Conservation (phyloP, 2,113 vertebrate genomes). For the Empidonax traillii region DNA sequence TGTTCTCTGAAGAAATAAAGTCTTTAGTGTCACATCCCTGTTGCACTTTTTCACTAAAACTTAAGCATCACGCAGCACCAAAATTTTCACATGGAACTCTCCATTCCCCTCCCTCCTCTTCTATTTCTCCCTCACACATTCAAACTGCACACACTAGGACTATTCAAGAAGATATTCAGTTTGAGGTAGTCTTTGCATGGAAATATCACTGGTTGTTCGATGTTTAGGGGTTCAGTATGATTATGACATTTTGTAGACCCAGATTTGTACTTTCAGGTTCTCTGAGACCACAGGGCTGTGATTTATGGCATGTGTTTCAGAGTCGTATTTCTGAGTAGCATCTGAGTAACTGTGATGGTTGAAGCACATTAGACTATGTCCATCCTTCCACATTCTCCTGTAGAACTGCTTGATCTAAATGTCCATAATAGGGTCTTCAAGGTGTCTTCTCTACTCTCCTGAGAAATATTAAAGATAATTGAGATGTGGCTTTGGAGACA, state of each 20-base stretch:
- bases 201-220: background rate
- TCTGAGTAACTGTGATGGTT: background rate
- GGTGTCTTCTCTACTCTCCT: accelerated
- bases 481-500: background rate
- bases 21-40: background rate
- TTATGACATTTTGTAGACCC: background rate
- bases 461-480: background rate
- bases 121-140: background rate
- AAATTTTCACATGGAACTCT: background rate
- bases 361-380: background rate
- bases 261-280: background rate
- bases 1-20: constrained; percentile 5
- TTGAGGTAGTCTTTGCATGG: background rate
- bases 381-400: background rate
- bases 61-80: background rate
- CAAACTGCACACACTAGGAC: background rate
- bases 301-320: background rate
- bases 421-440: background rate
- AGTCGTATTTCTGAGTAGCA: background rate
- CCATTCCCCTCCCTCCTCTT: background rate
- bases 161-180: background rate
- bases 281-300: background rate
- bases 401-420: background rate
- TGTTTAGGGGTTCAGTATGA: background rate
- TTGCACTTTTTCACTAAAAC: background rate